These are phyloP conservation scores for Drosophila quadrilineata DNA, from an alignment of 1,140 invertebrate genomes.

Conservation along the genomic window DNA sequence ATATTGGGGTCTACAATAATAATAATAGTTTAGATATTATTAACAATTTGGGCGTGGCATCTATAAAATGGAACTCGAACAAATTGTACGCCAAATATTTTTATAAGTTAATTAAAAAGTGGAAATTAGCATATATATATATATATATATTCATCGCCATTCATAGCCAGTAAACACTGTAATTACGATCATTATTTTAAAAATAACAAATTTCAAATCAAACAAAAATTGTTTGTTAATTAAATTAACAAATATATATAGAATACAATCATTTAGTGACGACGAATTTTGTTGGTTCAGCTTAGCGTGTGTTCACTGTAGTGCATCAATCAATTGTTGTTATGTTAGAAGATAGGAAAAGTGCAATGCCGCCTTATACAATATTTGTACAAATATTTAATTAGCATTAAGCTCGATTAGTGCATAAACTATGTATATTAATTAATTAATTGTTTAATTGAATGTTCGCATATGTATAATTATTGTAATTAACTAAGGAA, in stretches of 20 bases:
- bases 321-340: too few relatives aligned
- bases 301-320: too few relatives aligned
- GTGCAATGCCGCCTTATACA: conserved; percentile 68
- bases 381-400: conserved; percentile 59
- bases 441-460: too few relatives aligned
- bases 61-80: conserved; percentile 28
- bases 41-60: conserved; percentile 20
- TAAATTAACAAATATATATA: conserved; percentile 12
- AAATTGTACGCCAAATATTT: conserved; percentile 18
- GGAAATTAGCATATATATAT: conserved; percentile 25
- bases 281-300: too few relatives aligned
- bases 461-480: too few relatives aligned
- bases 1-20: too few relatives aligned
- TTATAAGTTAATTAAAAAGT: not conserved
- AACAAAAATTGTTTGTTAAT: conserved; percentile 32
- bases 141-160: conserved; percentile 45
- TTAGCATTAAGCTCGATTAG: conserved; percentile 1
- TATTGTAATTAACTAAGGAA: conserved; percentile 25
- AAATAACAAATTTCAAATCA: too few relatives aligned
- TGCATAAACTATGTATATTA: not conserved
- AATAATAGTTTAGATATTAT: conserved; percentile 49
- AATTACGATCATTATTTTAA: too few relatives aligned
- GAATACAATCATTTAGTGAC: too few relatives aligned
- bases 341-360: conserved; percentile 22
- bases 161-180: conserved; percentile 28